Evolutionary conservation across 2,113 vertebrate species (phyloP).

Genomic region (Oxyruncus cristatus): DNA sequence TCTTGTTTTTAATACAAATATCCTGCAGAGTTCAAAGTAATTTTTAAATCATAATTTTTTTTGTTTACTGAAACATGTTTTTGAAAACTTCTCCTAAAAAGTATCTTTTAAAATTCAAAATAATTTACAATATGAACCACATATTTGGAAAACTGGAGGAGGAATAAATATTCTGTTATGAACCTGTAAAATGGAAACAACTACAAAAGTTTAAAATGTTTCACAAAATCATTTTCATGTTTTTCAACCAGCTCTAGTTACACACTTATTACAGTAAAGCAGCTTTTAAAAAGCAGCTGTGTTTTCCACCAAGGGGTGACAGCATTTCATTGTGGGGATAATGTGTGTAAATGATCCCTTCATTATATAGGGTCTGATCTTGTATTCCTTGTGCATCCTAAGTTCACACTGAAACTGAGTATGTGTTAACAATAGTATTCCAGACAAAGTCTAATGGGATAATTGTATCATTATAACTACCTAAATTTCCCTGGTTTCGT

Average conservation of each 20-base stretch:
- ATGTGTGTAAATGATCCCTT: conserved; percentile 56
- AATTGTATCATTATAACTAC: background rate
- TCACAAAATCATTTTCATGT: background rate
- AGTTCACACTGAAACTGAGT: conserved; percentile 17
- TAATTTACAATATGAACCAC: background rate
- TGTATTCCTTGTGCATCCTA: conserved; percentile 40
- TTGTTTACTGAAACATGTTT: background rate
- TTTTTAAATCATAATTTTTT: background rate
- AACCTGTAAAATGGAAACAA: background rate
- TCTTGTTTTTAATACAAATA: background rate
- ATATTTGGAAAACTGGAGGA: background rate
- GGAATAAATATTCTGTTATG: background rate
- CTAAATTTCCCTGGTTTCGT: background rate
- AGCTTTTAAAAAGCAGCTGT: conserved; percentile 51
- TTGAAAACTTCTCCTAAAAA: background rate
- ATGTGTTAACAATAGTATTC: conserved; percentile 1
- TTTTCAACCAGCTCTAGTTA: conserved; percentile 9
- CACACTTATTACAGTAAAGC: conserved; percentile 20
- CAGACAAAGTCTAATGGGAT: conserved; percentile 28
- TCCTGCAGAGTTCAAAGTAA: background rate
- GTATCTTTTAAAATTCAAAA: background rate
- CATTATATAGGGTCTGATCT: conserved; percentile 43
- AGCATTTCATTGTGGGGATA: conserved; percentile 44
- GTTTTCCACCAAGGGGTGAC: conserved; percentile 34
- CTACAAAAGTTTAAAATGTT: background rate